Evolutionary conservation across 2,888 invertebrate genomes (phyloP).

Genomic region (Amitus sp.): DNA sequence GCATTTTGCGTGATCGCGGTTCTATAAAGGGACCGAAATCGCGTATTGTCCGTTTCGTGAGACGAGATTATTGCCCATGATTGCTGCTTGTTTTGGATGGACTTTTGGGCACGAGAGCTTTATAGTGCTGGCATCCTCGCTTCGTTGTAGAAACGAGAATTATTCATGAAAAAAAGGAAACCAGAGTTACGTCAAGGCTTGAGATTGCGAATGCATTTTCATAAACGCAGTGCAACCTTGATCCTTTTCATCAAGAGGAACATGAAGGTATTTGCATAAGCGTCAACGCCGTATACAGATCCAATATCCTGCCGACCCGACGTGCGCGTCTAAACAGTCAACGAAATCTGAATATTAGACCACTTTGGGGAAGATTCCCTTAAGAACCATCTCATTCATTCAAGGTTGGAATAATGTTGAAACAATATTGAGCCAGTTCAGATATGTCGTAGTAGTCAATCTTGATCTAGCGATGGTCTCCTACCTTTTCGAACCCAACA

Average conservation of each 20-base stretch:
- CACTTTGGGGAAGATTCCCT: neutral
- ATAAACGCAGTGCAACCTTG: neutral
- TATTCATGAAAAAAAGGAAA: neutral
- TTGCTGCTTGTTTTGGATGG: constrained; percentile 53
- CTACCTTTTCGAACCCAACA: too few relatives aligned
- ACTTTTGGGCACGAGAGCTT: constrained; percentile 41
- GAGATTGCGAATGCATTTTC: constrained; percentile 11
- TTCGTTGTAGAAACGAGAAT: too few relatives aligned
- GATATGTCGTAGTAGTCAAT: too few relatives aligned
- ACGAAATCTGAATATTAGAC: neutral
- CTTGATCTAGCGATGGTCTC: too few relatives aligned
- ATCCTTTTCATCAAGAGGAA: constrained; percentile 15
- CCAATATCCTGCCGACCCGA: constrained; percentile 20
- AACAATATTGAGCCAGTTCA: too few relatives aligned
- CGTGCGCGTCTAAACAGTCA: constrained; percentile 2
- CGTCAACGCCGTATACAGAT: neutral
- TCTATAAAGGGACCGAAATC: constrained; percentile 40
- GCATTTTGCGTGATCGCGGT: constrained; percentile 43
- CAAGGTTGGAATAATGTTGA: too few relatives aligned
- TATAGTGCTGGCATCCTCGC: too few relatives aligned
- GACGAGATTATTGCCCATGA: constrained; percentile 57
- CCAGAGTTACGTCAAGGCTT: neutral
- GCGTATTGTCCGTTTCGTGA: constrained; percentile 45
- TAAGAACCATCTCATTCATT: too few relatives aligned
- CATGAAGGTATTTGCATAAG: constrained; percentile 15